These are phyloP conservation scores for Herminia tarsipennalis DNA, from an alignment of 2,888 invertebrate species.

Conservation along the genomic window DNA sequence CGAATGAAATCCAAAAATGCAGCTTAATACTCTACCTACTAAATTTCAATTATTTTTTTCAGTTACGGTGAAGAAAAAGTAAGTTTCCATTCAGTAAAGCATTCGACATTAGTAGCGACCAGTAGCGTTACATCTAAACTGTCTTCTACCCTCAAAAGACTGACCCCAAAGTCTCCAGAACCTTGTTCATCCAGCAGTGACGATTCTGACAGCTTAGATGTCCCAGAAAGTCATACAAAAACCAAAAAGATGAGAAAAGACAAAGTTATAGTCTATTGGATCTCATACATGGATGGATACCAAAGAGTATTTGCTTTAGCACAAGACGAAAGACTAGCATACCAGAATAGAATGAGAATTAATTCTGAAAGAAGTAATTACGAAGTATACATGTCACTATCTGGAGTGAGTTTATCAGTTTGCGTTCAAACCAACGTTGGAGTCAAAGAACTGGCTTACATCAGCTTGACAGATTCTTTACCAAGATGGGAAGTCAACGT, in stretches of 20 bases:
- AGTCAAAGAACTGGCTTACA: constrained; percentile 88
- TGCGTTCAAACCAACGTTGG: constrained; percentile 74
- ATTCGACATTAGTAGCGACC: constrained; percentile 76
- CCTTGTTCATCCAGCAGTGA: constrained; percentile 87
- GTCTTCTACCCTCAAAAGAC: constrained; percentile 82
- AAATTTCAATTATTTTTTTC: too few species aligned
- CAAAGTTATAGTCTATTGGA: constrained; percentile 92
- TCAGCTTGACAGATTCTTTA: constrained; percentile 88
- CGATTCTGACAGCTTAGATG: constrained; percentile 79
- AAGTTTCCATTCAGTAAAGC: constrained; percentile 89
- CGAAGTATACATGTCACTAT: constrained; percentile 89
- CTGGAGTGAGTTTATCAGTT: constrained; percentile 88
- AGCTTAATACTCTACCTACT: too few species aligned
- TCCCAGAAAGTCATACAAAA: constrained; percentile 77
- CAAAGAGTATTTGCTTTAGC: constrained; percentile 91
- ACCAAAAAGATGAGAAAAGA: constrained; percentile 89
- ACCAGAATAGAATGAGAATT: constrained; percentile 84
- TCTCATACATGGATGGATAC: constrained; percentile 90
- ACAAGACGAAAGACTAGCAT: constrained; percentile 90
- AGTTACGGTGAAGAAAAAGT: constrained; percentile 90
- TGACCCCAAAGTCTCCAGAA: constrained; percentile 81
- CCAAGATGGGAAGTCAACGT: constrained; percentile 94
- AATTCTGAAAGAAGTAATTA: constrained; percentile 89
- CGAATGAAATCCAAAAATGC: too few species aligned
- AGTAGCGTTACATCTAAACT: constrained; percentile 83